Percentiles rank a stretch among this genome's conserved stretches.
Conservation (phyloP, 2,113 vertebrate species). For the Oceanites oceanicus region DNA sequence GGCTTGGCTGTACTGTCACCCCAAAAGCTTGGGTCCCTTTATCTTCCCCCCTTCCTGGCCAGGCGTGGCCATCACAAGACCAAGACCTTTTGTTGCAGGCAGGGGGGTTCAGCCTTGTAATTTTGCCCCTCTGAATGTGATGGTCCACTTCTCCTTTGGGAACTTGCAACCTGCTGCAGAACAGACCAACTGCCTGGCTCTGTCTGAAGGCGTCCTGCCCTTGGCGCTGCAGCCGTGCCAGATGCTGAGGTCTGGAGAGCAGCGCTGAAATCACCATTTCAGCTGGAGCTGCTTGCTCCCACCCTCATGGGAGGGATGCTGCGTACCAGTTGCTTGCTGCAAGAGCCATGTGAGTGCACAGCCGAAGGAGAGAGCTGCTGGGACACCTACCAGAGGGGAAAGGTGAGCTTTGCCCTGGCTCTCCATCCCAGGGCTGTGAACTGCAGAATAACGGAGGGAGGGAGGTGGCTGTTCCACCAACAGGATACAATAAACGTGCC, state of each 20-base stretch:
- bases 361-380: not conserved
- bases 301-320: not conserved
- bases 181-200: not conserved
- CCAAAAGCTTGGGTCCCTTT: not conserved
- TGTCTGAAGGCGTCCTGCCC: not conserved
- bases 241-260: not conserved
- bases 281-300: not conserved
- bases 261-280: not conserved
- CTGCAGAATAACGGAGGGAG: accelerated
- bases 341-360: not conserved
- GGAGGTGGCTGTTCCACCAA: not conserved
- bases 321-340: not conserved
- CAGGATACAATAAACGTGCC: not conserved
- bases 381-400: not conserved
- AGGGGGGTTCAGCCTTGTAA: not conserved
- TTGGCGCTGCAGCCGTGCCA: accelerated
- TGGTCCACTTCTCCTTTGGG: not conserved
- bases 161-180: not conserved
- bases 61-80: not conserved
- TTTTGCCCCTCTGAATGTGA: not conserved
- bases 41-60: not conserved
- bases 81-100: not conserved
- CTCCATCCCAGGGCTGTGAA: not conserved
- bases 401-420: not conserved
- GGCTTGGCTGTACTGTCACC: not conserved